These are phyloP conservation scores for Diplazon laetatorius DNA, from an alignment of 2,888 invertebrate genomes.

Conservation along the genomic window DNA sequence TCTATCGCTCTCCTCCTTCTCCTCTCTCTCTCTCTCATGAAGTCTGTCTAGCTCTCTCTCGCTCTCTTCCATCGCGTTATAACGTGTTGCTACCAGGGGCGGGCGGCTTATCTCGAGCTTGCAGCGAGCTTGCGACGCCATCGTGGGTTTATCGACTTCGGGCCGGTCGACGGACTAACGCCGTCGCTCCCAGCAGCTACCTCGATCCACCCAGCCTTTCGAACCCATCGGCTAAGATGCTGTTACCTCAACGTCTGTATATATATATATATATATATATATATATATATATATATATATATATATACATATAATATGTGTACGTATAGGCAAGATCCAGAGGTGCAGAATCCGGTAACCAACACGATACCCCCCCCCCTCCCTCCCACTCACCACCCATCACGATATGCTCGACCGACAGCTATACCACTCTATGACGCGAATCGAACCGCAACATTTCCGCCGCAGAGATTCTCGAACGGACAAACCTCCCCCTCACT, in stretches of 20 bases:
- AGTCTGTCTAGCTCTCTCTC: constrained; percentile 19
- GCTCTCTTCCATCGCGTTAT: constrained; percentile 48
- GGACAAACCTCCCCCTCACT: neutral
- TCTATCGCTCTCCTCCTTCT: neutral
- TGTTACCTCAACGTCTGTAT: constrained; percentile 27
- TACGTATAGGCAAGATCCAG: constrained; percentile 2
- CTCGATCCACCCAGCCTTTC: constrained; percentile 38
- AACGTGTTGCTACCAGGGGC: constrained; percentile 65
- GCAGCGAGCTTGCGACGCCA: constrained; percentile 72
- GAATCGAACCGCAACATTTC: constrained; percentile 27
- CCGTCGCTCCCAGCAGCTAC: constrained; percentile 37
- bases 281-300: constrained; percentile 23
- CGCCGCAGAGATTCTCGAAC: constrained; percentile 3
- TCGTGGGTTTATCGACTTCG: constrained; percentile 76
- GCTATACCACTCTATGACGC: neutral
- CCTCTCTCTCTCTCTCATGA: neutral
- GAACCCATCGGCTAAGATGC: constrained; percentile 55
- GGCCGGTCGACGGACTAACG: constrained; percentile 58
- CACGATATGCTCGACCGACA: constrained; percentile 9
- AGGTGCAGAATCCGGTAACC: constrained; percentile 25
- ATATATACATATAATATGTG: too few relatives aligned
- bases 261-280: too few relatives aligned
- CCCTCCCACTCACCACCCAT: too few relatives aligned
- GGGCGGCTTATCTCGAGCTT: constrained; percentile 75
- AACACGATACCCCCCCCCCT: constrained; percentile 8